Base-by-base conservation (phyloP, 2,113 vertebrate genomes). In the Diadophis punctatus region DNA sequence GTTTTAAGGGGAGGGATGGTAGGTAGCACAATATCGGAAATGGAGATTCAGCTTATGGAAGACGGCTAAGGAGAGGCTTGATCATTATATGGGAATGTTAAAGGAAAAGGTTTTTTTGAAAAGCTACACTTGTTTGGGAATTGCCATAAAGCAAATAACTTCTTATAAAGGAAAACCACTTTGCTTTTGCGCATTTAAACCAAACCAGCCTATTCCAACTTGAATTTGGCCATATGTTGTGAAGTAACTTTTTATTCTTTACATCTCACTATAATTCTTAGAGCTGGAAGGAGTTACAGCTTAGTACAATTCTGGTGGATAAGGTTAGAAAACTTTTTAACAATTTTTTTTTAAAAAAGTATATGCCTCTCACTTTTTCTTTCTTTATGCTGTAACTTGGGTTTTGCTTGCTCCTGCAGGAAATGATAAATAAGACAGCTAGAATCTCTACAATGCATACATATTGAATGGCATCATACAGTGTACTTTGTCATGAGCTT, bases 1-100 rank as follows among this genome's bases (percentile, higher is more conserved):
- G 94, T 88, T 96, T 96, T 95, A 91, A 94, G 94, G 80, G 30
- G 53, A 86, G 55, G 90, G 11, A 95, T 94, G 93, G 55, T 92
- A 96, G 85, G 92, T 96, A 96, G 88, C 92, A 95, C 87, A 95
- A 39, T n/a, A 7, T 8, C 88, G 87, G 11, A 89, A 39, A 84
- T 5, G 2, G 46, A 94, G 48, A 93, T 93, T 94, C 51, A 86
- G 43, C 91, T 95, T 95, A 74, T 93, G 90, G 48, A 95, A 63
- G 88, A 94, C 7, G 90, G 60, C 60, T 53, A 43, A 92, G 18
- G 39, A 94, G 20, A 22, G 87, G 1, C 80, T 87, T 56, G 22
- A 49, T 94, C 56, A 90, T 92, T 92, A 92, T 53, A 34, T 96
- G 27, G 7, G 94, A 96, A 34, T 91, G 91, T 43, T 93, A 49